Percentiles rank a stretch among this genome's conserved stretches.
Evolutionary conservation across 1,140 invertebrate species (phyloP).

Genomic region (Saccostrea glomerata): DNA sequence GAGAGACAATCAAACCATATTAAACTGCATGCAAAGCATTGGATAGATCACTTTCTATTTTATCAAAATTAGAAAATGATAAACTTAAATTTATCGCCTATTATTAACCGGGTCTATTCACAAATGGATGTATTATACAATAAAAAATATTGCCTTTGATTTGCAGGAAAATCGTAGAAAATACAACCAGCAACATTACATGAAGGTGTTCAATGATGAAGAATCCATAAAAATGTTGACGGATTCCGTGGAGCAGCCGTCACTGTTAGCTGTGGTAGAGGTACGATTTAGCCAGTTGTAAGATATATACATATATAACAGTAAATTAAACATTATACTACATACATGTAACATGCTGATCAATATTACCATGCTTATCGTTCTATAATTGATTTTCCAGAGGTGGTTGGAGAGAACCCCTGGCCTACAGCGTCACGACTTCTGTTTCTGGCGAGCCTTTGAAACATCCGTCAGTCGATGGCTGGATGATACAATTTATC

Average conservation of each 20-base stretch:
- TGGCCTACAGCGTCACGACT: conserved; percentile 17
- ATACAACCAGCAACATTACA: conserved; percentile 94
- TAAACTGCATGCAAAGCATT: too few relatives aligned
- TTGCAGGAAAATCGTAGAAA: conserved; percentile 89
- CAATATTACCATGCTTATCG: too few relatives aligned
- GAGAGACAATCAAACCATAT: too few relatives aligned
- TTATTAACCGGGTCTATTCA: too few relatives aligned
- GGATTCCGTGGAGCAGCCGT: conserved; percentile 90
- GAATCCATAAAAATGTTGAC: conserved; percentile 86
- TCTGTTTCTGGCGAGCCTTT: conserved; percentile 9
- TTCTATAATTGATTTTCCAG: not conserved
- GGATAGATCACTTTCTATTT: too few relatives aligned
- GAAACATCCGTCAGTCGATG: not conserved
- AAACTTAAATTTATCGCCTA: too few relatives aligned
- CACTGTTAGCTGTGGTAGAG: conserved; percentile 90
- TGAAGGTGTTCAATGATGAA: conserved; percentile 88
- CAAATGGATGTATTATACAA: too few relatives aligned
- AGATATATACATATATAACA: too few relatives aligned
- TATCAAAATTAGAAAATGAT: too few relatives aligned
- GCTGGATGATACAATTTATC: not conserved
- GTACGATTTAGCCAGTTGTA: conserved; percentile 70
- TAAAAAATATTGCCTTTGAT: not conserved
- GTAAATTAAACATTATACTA: too few relatives aligned
- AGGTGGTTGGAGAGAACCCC: conserved; percentile 23
- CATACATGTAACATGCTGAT: too few relatives aligned